phyloP scores from a whole-genome alignment of 2,888 invertebrate genomes.

The Linnaemya tessellans region DNA sequence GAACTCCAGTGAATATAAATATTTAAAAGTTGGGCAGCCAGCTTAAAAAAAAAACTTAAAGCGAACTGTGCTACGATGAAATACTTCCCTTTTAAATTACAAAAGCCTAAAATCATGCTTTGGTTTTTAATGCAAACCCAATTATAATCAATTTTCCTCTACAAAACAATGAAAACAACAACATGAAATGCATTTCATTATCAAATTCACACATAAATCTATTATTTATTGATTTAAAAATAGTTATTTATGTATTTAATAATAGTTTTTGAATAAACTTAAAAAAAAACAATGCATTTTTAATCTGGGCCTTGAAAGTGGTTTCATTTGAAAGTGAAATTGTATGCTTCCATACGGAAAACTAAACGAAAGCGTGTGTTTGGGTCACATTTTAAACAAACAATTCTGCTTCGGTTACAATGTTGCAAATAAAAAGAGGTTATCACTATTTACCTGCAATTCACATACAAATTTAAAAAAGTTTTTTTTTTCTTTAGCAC shows the following conservation, averaged over 20 bases:
- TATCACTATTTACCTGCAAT: conserved; percentile 31
- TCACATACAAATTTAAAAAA: conserved; percentile 2
- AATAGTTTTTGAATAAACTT: too few species aligned
- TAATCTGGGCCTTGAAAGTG: not conserved
- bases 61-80: too few species aligned
- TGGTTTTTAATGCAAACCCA: not conserved
- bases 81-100: not conserved
- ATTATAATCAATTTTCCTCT: too few species aligned
- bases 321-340: conserved; percentile 51
- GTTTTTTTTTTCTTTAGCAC: not conserved
- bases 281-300: not conserved
- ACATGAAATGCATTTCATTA: not conserved
- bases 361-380: conserved; percentile 19
- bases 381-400: conserved; percentile 39
- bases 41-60: too few species aligned
- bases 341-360: conserved; percentile 12
- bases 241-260: too few species aligned
- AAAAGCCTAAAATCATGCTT: conserved; percentile 12
- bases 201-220: not conserved
- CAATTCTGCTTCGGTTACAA: conserved; percentile 46
- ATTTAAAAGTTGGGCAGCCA: too few species aligned
- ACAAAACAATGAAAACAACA: not conserved
- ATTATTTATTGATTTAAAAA: not conserved
- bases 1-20: too few species aligned
- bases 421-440: conserved; percentile 46